Percentiles rank a stretch among this genome's conserved stretches.
Conservation (phyloP, 1,140 invertebrate genomes). For the Plutomurus gul region DNA sequence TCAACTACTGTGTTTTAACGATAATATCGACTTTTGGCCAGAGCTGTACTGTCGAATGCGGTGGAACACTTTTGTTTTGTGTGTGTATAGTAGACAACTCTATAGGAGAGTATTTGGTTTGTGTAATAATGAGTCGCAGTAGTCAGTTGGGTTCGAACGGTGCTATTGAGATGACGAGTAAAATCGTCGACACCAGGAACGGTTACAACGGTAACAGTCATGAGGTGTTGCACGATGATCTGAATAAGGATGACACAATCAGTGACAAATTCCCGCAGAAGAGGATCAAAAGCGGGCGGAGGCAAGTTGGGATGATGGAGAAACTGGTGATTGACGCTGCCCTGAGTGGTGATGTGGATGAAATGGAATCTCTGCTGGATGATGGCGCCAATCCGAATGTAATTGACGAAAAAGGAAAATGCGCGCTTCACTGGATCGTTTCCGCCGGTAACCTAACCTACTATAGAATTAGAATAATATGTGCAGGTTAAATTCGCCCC, state of each 20-base stretch:
- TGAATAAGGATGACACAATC: neutral
- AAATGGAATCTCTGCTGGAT: slow-evolving; percentile 34
- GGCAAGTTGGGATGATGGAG: neutral
- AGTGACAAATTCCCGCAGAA: slow-evolving; percentile 7
- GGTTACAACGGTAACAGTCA: neutral
- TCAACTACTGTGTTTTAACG: too few relatives aligned
- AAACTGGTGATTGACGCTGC: slow-evolving; percentile 36
- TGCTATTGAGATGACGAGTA: slow-evolving; percentile 7
- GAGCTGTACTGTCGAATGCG: too few relatives aligned
- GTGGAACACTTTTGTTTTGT: too few relatives aligned
- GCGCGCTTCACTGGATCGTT: slow-evolving; percentile 39
- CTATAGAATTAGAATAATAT: too few relatives aligned
- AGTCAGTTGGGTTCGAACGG: neutral
- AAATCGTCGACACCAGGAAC: neutral
- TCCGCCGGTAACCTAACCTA: slow-evolving; percentile 25
- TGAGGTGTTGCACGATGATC: too few relatives aligned
- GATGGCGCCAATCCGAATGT: slow-evolving; percentile 44
- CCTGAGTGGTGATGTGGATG: slow-evolving; percentile 33
- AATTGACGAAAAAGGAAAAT: slow-evolving; percentile 36
- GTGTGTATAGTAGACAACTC: neutral
- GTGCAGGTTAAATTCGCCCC: too few relatives aligned
- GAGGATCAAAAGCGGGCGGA: neutral
- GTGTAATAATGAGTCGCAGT: neutral
- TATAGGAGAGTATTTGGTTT: neutral
- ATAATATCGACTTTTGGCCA: too few relatives aligned